phyloP scores from a whole-genome alignment of 35 echinoderm and acorn worm species.

The Amphiura filiformis region DNA sequence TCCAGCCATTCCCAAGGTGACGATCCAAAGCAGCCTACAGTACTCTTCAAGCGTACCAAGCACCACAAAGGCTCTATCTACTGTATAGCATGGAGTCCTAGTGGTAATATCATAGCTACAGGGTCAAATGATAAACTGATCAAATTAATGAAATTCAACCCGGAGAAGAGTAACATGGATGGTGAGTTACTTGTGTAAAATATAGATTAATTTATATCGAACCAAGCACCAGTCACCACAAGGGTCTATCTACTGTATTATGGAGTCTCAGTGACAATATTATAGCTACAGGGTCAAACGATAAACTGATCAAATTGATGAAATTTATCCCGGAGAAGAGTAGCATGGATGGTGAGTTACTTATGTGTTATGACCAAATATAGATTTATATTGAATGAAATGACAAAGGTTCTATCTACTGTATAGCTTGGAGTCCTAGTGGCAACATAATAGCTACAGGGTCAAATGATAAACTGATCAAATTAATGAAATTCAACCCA shows the following conservation, averaged over 20 bases:
- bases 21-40: constrained; percentile 72
- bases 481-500: constrained; percentile 78
- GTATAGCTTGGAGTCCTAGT: constrained; percentile 84
- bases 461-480: constrained; percentile 94
- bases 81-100: constrained; percentile 89
- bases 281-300: constrained; percentile 88
- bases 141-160: constrained; percentile 81
- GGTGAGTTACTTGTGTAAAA: constrained; percentile 55
- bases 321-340: constrained; percentile 76
- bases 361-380: no score
- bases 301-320: constrained; percentile 91
- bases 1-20: constrained; percentile 36
- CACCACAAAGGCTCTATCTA: constrained; percentile 99
- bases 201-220: background rate
- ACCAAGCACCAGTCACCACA: no score
- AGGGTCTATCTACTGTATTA: no score
- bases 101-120: constrained; percentile 78
- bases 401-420: constrained; percentile 99
- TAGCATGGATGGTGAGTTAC: constrained; percentile 82
- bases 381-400: no score
- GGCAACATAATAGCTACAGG: constrained; percentile 85
- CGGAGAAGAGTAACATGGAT: constrained; percentile 78
- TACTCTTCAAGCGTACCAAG: constrained; percentile 86
- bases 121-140: constrained; percentile 95
- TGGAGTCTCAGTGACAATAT: constrained; percentile 86